A percentile compares a stretch with the other conserved stretches of the same genome.
These are phyloP conservation scores for Crotalus helleri DNA, from an alignment of 2,113 vertebrate species.

Conservation along the genomic window DNA sequence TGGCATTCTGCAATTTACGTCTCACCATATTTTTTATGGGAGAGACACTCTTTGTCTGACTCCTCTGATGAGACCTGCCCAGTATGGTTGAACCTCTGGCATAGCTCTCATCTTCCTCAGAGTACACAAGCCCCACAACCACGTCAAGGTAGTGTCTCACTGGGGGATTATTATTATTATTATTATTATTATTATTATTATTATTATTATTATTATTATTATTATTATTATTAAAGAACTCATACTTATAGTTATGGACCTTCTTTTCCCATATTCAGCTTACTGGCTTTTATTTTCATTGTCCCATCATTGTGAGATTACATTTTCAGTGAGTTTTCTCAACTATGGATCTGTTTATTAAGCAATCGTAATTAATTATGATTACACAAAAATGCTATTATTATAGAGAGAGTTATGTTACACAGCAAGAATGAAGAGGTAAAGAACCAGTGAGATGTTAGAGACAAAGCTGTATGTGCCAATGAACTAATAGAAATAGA, in stretches of 20 bases:
- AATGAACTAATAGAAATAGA: not conserved
- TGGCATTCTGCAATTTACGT: too few relatives aligned
- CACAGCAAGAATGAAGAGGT: not conserved
- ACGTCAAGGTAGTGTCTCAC: too few relatives aligned
- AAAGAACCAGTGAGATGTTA: not conserved
- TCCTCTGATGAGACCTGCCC: too few relatives aligned
- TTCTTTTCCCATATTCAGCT: not conserved
- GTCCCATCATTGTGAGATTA: not conserved
- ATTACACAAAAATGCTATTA: not conserved
- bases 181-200: not conserved
- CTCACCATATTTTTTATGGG: too few relatives aligned
- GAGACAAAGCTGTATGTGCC: not conserved
- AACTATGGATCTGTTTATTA: not conserved
- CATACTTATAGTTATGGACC: not conserved
- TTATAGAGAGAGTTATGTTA: not conserved
- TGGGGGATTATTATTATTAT: too few relatives aligned
- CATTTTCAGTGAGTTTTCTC: not conserved
- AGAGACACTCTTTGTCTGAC: too few relatives aligned
- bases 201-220: not conserved
- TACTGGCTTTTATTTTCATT: not conserved
- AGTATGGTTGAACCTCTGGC: too few relatives aligned
- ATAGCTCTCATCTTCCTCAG: too few relatives aligned
- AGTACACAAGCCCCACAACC: too few relatives aligned
- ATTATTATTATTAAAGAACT: not conserved
- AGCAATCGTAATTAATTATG: not conserved